Evolutionary conservation across 1,140 invertebrate species (phyloP), one percentile per base, ranked within the genome.

Genomic region (Augochlora pura): DNA sequence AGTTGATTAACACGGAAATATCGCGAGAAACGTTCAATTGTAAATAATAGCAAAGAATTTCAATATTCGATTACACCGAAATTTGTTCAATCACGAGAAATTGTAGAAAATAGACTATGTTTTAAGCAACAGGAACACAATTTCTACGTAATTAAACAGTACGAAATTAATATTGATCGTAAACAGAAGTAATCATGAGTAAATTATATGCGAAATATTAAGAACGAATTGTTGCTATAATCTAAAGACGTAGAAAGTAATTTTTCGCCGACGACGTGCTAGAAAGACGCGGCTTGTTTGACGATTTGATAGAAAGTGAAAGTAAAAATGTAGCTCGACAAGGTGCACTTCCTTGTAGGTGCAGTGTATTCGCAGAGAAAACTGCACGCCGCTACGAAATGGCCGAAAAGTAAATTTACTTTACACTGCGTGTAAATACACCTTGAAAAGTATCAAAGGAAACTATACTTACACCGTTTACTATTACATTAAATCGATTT

Each of bases 241-340:
- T n/a, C 9, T 0, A 7, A 57, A 57, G 21, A 8, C 9, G 2
- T 42, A n/a, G 23, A 42, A 67, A 72, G 38, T 72, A 46, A 63
- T 32, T 62, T 49, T 72, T n/a, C 21, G 18, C 10, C 23, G 10
- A 49, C 23, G 10, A 49, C n/a, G 7, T 5, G 9, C 7, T 23
- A 27, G 27, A n/a, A 63, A 39, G 46, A 46, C n/a, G 4, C 9
- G 27, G 38, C 10, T 72, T n/a, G 23, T 4, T 59, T 7, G 25
- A 38, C 39, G 27, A 25, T 65, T 39, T 27, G 27, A 69, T n/a
- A 27, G 23, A 23, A 32, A 70, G 16, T 25, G 21, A 77, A 70
- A 62, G 57, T 38, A 76, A 60, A 49, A 75, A 60, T 27, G 27
- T 65, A 54, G 63, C n/a, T 70, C 38, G 52, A 54, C n/a, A 71